phyloP scores from a whole-genome alignment of 2,888 invertebrate species.

The Yponomeuta plumbellus region DNA sequence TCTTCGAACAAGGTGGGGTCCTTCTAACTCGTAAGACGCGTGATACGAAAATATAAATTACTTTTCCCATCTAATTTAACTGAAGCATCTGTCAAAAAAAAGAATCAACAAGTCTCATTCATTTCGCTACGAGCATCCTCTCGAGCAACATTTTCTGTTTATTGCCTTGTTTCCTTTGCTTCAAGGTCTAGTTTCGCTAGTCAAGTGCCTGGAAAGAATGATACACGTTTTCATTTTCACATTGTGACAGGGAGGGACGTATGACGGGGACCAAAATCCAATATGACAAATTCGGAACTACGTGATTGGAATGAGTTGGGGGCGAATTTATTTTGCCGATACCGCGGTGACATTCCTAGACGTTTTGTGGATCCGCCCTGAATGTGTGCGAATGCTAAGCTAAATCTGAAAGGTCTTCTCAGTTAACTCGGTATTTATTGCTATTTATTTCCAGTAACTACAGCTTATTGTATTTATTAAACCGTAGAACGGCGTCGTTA shows the following conservation, averaged over 20 bases:
- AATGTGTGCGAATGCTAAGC: not conserved
- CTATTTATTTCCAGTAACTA: no score
- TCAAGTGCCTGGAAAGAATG: constrained; percentile 33
- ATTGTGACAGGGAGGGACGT: constrained; percentile 62
- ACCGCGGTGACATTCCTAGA: constrained; percentile 33
- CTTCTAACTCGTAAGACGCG: not conserved
- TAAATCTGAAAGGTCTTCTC: not conserved
- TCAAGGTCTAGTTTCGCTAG: not conserved
- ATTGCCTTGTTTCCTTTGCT: not conserved
- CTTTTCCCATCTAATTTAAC: not conserved
- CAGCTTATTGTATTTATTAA: no score
- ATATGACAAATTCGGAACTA: constrained; percentile 75
- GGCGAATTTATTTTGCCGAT: constrained; percentile 55
- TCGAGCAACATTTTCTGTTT: not conserved
- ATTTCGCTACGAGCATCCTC: not conserved
- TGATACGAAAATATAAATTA: not conserved
- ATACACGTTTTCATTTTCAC: constrained; percentile 72
- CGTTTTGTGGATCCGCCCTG: constrained; percentile 37
- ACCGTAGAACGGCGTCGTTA: no score
- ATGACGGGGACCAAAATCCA: constrained; percentile 71
- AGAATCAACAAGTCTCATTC: not conserved
- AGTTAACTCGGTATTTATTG: not conserved
- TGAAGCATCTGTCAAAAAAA: not conserved
- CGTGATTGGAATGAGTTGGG: constrained; percentile 71
- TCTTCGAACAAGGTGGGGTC: no score